Conservation (phyloP, 2,888 invertebrate genomes). For the Clusia tigrina region DNA sequence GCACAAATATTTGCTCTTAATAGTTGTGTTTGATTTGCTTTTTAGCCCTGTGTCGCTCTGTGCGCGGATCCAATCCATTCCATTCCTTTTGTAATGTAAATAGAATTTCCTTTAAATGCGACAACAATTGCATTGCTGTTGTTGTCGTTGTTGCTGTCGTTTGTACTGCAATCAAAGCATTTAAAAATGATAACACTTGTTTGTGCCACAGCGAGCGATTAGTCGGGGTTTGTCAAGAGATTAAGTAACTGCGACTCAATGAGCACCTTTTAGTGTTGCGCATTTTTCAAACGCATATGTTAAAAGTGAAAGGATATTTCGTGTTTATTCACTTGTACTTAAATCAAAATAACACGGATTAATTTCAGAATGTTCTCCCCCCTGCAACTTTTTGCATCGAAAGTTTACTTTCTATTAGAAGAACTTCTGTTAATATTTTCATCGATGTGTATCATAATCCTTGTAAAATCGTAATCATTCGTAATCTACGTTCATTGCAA, state of each 20-base stretch:
- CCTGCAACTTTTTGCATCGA: too few relatives aligned
- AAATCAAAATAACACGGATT: too few relatives aligned
- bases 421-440: too few relatives aligned
- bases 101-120: conserved; percentile 54
- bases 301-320: conserved; percentile 41
- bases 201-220: conserved; percentile 17
- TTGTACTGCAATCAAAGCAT: conserved; percentile 35
- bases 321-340: neutral
- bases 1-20: conserved; percentile 61
- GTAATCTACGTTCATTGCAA: too few relatives aligned
- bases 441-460: too few relatives aligned
- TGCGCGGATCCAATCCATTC: too few relatives aligned
- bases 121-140: conserved; percentile 45
- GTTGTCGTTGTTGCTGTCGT: too few relatives aligned
- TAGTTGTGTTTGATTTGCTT: conserved; percentile 48
- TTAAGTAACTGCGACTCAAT: conserved; percentile 44
- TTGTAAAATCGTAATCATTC: too few relatives aligned
- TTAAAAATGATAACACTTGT: conserved; percentile 59
- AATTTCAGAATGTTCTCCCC: too few relatives aligned
- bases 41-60: too few relatives aligned
- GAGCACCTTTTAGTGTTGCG: conserved; percentile 42
- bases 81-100: conserved; percentile 54
- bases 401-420: too few relatives aligned
- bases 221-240: conserved; percentile 45
- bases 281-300: conserved; percentile 40